Percentiles rank a stretch among this genome's conserved stretches.
phyloP scores from a whole-genome alignment of 2,888 invertebrate species.

The Shargacucullia verbasci region DNA sequence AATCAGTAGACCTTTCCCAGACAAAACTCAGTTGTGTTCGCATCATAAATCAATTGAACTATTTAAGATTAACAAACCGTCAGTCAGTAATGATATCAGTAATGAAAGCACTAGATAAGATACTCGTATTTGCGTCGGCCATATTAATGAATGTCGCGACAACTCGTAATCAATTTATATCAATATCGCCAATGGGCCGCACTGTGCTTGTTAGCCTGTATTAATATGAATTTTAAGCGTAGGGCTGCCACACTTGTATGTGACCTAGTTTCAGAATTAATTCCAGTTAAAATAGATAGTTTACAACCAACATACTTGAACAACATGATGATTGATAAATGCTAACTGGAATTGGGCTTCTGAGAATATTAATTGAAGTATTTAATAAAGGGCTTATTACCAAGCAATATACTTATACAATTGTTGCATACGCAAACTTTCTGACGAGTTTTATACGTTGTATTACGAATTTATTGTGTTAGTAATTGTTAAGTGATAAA shows the following conservation, averaged over 20 bases:
- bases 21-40: conserved; percentile 49
- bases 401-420: too few species aligned
- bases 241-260: conserved; percentile 70
- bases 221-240: conserved; percentile 82
- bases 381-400: too few species aligned
- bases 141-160: conserved; percentile 84
- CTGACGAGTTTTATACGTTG: too few species aligned
- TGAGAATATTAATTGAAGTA: too few species aligned
- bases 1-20: conserved; percentile 46
- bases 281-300: too few species aligned
- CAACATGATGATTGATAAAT: too few species aligned
- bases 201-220: conserved; percentile 82
- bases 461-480: too few species aligned
- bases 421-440: too few species aligned
- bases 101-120: conserved; percentile 81
- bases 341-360: too few species aligned
- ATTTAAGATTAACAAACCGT: conserved; percentile 68
- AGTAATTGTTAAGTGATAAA: too few species aligned
- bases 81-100: conserved; percentile 74
- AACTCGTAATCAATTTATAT: conserved; percentile 88
- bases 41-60: conserved; percentile 66
- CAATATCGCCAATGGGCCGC: conserved; percentile 85
- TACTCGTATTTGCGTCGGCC: conserved; percentile 74
- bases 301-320: too few species aligned
- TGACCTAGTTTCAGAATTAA: conserved; percentile 24